Conservation (phyloP, 2,113 vertebrate species). For the Ageneiosus marmoratus region DNA sequence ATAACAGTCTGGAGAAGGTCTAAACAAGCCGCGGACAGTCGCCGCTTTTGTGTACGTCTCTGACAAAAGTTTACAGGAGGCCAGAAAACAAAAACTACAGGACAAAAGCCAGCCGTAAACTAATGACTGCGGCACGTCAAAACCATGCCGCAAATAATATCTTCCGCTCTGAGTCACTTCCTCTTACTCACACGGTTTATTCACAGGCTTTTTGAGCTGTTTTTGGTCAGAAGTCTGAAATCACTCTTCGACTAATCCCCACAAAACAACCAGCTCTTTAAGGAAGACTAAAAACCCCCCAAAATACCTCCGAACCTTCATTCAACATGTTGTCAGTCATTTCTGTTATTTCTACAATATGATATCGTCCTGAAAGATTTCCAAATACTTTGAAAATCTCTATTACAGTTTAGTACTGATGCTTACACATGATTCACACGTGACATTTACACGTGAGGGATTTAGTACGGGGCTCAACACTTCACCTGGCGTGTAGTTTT, state of each 20-base stretch:
- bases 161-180: conserved; percentile 67
- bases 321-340: not conserved
- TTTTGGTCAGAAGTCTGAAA: conserved; percentile 47
- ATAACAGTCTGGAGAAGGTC: conserved; percentile 70
- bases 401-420: too few relatives aligned
- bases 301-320: not conserved
- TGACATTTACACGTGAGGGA: too few relatives aligned
- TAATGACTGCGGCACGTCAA: conserved; percentile 69
- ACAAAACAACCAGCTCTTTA: not conserved
- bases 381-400: too few relatives aligned
- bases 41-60: conserved; percentile 76
- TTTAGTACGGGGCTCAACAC: too few relatives aligned
- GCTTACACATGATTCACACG: too few relatives aligned
- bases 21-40: conserved; percentile 71
- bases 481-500: too few relatives aligned
- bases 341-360: not conserved
- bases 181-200: conserved; percentile 66
- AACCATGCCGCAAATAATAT: conserved; percentile 65
- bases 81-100: conserved; percentile 68
- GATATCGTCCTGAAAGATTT: too few relatives aligned
- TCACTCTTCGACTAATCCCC: not conserved
- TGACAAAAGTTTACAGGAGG: conserved; percentile 68
- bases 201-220: conserved; percentile 58
- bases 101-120: conserved; percentile 67
- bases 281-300: not conserved